A percentile compares a stretch with the other conserved stretches of the same genome.
These are phyloP conservation scores for Heliangelus exortis DNA, from an alignment of 2,797 vertebrate genomes.

Conservation along the genomic window DNA sequence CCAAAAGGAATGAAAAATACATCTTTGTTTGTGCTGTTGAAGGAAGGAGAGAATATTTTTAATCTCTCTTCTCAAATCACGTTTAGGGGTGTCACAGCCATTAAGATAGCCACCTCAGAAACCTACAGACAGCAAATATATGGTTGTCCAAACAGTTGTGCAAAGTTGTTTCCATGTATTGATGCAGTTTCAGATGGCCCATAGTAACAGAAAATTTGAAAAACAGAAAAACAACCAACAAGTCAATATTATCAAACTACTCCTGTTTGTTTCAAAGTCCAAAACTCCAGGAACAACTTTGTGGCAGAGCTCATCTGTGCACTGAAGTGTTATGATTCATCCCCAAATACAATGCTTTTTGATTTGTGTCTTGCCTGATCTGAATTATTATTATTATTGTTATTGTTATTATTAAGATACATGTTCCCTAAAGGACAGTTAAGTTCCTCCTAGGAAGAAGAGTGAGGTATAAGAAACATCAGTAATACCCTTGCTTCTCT, in stretches of 20 bases:
- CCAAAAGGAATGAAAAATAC: background rate
- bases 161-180: background rate
- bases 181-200: background rate
- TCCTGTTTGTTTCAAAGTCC: accelerated
- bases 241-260: background rate
- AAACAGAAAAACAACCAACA: background rate
- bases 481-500: background rate
- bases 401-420: too few species aligned
- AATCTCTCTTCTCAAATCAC: background rate
- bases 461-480: background rate
- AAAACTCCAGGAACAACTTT: background rate
- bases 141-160: background rate
- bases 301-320: background rate
- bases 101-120: background rate
- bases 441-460: background rate
- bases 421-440: background rate
- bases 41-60: background rate
- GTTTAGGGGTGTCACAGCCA: background rate
- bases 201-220: background rate
- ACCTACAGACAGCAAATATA: background rate
- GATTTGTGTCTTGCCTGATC: too few species aligned
- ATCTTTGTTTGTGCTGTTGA: background rate
- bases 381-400: too few species aligned
- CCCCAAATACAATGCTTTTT: too few species aligned
- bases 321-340: background rate